These are phyloP conservation scores for Candidula unifasciata DNA, from an alignment of 2,888 invertebrate species.

Conservation along the genomic window DNA sequence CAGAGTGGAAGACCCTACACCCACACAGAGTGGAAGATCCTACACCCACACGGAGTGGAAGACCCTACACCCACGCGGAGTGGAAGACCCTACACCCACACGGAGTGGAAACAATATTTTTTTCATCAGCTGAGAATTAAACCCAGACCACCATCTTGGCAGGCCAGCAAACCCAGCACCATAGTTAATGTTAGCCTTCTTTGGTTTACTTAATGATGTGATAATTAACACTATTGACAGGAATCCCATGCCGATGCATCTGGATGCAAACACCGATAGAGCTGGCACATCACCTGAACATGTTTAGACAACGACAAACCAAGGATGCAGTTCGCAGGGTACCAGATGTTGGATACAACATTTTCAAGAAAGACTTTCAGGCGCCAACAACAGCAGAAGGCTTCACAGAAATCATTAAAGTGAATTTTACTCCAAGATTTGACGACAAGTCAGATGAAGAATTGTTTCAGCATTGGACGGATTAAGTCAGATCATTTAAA, in stretches of 20 bases:
- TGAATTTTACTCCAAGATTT: constrained; percentile 70
- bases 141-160: no score
- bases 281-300: constrained; percentile 74
- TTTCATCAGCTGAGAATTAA: no score
- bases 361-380: constrained; percentile 73
- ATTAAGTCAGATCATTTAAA: not conserved
- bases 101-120: no score
- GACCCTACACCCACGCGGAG: no score
- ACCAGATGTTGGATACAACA: constrained; percentile 75
- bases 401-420: constrained; percentile 68
- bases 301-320: constrained; percentile 72
- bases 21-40: no score
- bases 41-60: no score
- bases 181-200: no score
- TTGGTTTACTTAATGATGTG: no score
- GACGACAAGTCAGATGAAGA: constrained; percentile 63
- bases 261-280: constrained; percentile 70
- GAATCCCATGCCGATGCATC: constrained; percentile 72
- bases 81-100: no score
- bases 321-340: constrained; percentile 69
- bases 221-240: constrained; percentile 55
- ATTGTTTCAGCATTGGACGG: constrained; percentile 73
- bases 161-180: no score
- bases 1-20: no score
- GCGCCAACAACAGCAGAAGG: constrained; percentile 70